Percentiles rank a stretch among this genome's conserved stretches.
phyloP scores from a whole-genome alignment of 2,113 vertebrate genomes.

The Anser cygnoides region DNA sequence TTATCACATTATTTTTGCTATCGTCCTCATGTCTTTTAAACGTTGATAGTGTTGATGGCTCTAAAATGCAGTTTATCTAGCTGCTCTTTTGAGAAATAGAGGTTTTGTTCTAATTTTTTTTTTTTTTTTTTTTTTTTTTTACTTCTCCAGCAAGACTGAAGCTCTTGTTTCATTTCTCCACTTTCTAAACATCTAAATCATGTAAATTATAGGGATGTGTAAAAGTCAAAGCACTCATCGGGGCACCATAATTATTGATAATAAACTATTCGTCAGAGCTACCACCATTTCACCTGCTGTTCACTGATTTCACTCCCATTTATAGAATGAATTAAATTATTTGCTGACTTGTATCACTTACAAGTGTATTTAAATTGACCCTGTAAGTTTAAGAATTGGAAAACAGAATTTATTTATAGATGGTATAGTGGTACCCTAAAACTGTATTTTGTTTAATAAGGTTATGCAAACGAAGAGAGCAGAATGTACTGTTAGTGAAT shows the following conservation, averaged over 20 bases:
- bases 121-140: background rate
- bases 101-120: background rate
- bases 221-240: constrained; percentile 37
- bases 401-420: background rate
- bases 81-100: background rate
- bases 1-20: constrained; percentile 64
- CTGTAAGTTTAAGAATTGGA: background rate
- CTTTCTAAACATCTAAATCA: constrained; percentile 2
- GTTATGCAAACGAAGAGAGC: background rate
- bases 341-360: background rate
- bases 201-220: constrained; percentile 23
- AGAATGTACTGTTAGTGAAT: background rate
- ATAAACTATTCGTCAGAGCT: constrained; percentile 22
- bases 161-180: background rate
- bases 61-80: constrained; percentile 14
- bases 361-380: background rate
- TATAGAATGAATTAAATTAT: constrained; percentile 4
- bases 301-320: constrained; percentile 9
- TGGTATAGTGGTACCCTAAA: background rate
- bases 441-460: background rate
- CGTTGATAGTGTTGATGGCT: constrained; percentile 47
- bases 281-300: background rate
- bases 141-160: background rate
- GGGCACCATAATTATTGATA: constrained; percentile 44
- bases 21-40: constrained; percentile 6